Base-by-base conservation (phyloP, 23 tunicate species). In the Styela plicata region DNA sequence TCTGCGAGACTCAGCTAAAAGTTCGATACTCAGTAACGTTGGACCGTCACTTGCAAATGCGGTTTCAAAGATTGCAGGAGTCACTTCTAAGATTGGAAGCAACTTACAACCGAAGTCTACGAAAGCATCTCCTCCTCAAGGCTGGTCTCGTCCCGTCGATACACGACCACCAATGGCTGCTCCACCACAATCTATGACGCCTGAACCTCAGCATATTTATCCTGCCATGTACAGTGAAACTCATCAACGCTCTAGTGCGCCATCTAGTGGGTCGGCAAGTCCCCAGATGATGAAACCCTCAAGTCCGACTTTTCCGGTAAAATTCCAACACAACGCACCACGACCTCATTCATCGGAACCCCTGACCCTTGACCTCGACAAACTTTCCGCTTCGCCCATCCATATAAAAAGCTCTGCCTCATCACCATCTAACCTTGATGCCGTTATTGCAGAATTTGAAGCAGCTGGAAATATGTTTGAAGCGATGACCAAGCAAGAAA, bases 361-460 rank as follows among this genome's bases (percentile, higher is more conserved):
- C 67, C 67, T 29, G 31, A 28, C 71, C 31, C 31, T 66, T 25
- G 31, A 26, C 7, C 30, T 26, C 16, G 20, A 61, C 19, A 18
- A 24, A 29, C 2, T 13, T 30, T 25, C 52, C 63, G 28, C 26
- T 36, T 7, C 1, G 2, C 79, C 24, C 24, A 10, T 52, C 57
- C 74, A 31, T 37, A n/a, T 76, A 25, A 19, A 64, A 25, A 26
- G 34, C 17, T 71, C 77, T 7, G 13, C 57, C 7, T 13, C 57
- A 3, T 30, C 66, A 7, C 64, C 65, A 25, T 44, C 65, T 7
- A 29, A 53, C n/a, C 66, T 76, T 19, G 81, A 76, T 29, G 81
- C 81, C 0, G 81, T 53, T 17, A 76, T 76, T 76, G 81, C 81
- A 10, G 81, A 76, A 44, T 76, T 76, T 76, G 81, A 76, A 29